phyloP scores from a whole-genome alignment of 2,797 vertebrate species.

The Allobates femoralis region DNA sequence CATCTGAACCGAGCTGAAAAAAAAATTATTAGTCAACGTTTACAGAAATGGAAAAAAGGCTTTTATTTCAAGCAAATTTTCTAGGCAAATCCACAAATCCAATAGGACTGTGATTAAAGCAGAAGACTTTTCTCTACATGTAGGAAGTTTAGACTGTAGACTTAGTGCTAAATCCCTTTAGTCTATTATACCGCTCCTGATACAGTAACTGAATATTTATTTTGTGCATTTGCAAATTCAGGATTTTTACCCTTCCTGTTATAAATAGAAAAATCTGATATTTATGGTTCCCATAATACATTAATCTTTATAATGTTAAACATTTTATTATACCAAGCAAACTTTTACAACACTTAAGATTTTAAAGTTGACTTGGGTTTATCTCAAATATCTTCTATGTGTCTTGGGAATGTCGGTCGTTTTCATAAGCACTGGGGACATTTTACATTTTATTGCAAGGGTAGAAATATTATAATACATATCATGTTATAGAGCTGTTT shows the following conservation, averaged over 20 bases:
- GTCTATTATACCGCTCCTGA: background rate
- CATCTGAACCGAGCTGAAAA: slow-evolving; percentile 57
- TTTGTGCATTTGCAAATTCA: slow-evolving; percentile 17
- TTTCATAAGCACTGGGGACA: background rate
- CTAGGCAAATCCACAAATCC: slow-evolving; percentile 20
- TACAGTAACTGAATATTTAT: slow-evolving; percentile 14
- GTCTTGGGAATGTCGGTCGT: slow-evolving; percentile 19
- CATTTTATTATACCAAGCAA: slow-evolving; percentile 35
- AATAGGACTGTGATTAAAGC: background rate
- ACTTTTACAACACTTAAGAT: slow-evolving; percentile 32
- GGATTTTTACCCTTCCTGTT: slow-evolving; percentile 2
- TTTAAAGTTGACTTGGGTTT: slow-evolving; percentile 26
- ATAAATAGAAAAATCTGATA: slow-evolving; percentile 5
- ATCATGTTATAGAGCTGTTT: slow-evolving; percentile 2
- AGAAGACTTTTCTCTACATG: background rate
- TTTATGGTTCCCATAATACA: slow-evolving; percentile 32
- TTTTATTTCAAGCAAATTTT: slow-evolving; percentile 52
- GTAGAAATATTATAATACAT: slow-evolving; percentile 12
- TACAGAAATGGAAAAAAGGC: slow-evolving; percentile 52
- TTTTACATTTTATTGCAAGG: background rate
- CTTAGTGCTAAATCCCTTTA: background rate
- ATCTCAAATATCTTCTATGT: background rate
- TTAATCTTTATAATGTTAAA: slow-evolving; percentile 35
- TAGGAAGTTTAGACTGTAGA: background rate
- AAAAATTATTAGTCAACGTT: slow-evolving; percentile 57